Percentiles rank a stretch among this genome's conserved stretches.
Evolutionary conservation across 2,888 invertebrate genomes (phyloP).

Genomic region (Scelioninae gen. 1): DNA sequence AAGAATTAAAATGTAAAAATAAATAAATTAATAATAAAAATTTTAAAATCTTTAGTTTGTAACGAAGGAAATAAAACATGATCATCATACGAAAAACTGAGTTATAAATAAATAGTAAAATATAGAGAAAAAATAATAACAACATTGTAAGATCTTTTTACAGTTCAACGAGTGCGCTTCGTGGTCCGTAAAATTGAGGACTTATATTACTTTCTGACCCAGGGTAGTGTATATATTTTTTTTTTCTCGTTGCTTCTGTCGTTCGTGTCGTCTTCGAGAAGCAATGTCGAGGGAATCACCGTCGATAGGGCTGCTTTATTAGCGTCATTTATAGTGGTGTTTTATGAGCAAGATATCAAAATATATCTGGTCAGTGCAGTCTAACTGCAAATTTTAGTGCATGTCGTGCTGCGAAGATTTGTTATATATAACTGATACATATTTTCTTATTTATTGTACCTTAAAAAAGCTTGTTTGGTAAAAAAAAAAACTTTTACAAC

Average conservation of each 20-base stretch:
- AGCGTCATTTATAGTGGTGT: constrained; percentile 52
- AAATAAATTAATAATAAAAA: too few species aligned
- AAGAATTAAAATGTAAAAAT: too few species aligned
- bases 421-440: not conserved
- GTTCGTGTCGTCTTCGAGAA: constrained; percentile 50
- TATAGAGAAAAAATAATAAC: constrained; percentile 32
- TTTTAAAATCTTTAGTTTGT: too few species aligned
- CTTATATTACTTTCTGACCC: constrained; percentile 75
- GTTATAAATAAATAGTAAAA: constrained; percentile 24
- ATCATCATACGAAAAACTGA: constrained; percentile 27
- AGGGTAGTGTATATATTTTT: constrained; percentile 48
- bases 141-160: constrained; percentile 66
- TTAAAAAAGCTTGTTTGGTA: not conserved
- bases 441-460: too few species aligned
- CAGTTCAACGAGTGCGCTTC: constrained; percentile 73
- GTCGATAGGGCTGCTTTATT: constrained; percentile 52
- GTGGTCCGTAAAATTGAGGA: constrained; percentile 79
- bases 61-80: constrained; percentile 68
- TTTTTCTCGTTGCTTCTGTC: constrained; percentile 54
- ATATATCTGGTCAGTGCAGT: constrained; percentile 20
- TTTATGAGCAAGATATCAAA: constrained; percentile 45
- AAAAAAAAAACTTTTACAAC: not conserved
- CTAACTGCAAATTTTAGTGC: constrained; percentile 29
- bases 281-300: constrained; percentile 51
- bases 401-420: constrained; percentile 5